Evolutionary conservation across 2,797 vertebrate species (phyloP).

Genomic region (Lepilemur septentrionalis): DNA sequence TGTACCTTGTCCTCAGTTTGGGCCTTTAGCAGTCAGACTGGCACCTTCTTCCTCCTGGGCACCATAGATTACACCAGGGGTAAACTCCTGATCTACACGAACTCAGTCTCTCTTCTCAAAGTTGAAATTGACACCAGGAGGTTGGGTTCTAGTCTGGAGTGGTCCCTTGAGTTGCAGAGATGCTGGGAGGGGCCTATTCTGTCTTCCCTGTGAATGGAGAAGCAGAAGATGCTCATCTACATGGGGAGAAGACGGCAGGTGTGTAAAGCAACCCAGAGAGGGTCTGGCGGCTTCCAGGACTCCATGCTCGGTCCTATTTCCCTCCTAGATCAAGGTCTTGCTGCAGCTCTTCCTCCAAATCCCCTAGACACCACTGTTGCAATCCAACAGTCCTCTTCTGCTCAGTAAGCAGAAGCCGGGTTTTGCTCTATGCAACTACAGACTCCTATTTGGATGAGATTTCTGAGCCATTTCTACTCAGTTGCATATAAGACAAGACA

Average conservation of each 20-base stretch:
- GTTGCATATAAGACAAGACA: background rate
- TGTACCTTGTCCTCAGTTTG: accelerated
- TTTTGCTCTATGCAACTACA: background rate
- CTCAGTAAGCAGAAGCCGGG: background rate
- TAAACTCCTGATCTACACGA: background rate
- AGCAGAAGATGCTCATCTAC: background rate
- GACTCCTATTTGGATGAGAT: background rate
- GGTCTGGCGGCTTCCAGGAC: background rate
- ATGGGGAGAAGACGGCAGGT: background rate
- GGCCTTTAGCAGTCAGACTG: background rate
- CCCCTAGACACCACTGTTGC: accelerated
- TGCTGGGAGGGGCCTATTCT: accelerated
- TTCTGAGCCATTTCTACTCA: background rate
- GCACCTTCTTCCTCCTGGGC: background rate
- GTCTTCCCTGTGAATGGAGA: accelerated
- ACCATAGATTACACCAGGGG: background rate
- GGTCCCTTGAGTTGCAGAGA: background rate
- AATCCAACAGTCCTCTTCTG: background rate
- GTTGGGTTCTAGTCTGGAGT: too few species aligned
- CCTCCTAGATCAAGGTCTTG: background rate
- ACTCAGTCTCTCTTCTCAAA: background rate
- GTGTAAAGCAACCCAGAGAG: background rate
- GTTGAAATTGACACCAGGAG: background rate
- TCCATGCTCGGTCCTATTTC: accelerated
- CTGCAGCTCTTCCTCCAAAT: background rate